Conservation (phyloP, 2,797 vertebrate genomes). For the Anabacerthia variegaticeps region DNA sequence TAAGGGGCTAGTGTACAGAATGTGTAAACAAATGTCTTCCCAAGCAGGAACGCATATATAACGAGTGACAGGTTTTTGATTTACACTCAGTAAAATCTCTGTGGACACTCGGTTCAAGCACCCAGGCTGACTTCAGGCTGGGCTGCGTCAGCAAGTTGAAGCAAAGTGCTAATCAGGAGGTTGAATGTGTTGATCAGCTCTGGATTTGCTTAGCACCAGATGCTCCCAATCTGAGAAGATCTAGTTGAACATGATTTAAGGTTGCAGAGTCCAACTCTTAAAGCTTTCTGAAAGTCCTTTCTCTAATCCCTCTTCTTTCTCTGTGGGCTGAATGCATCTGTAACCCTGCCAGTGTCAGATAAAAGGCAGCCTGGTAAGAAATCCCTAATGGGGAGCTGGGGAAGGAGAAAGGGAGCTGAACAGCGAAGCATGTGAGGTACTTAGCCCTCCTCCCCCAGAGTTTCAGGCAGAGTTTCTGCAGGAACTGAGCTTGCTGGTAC, state of each 20-base stretch:
- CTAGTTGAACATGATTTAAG: slow-evolving; percentile 62
- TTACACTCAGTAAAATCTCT: slow-evolving; percentile 18
- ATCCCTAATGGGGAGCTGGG: slow-evolving; percentile 43
- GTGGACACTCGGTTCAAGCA: slow-evolving; percentile 8
- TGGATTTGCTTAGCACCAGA: slow-evolving; percentile 63
- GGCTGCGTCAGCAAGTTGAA: slow-evolving; percentile 62
- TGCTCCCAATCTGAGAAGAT: slow-evolving; percentile 66
- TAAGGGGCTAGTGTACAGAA: slow-evolving; percentile 41
- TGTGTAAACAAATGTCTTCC: slow-evolving; percentile 60
- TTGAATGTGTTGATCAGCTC: slow-evolving; percentile 61
- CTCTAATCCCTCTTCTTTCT: slow-evolving; percentile 67
- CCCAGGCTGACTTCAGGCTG: slow-evolving; percentile 50
- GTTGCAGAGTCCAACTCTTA: slow-evolving; percentile 54
- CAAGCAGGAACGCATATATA: slow-evolving; percentile 40
- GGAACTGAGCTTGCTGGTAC: slow-evolving; percentile 59
- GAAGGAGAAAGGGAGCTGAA: slow-evolving; percentile 51
- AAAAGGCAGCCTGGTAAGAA: slow-evolving; percentile 72
- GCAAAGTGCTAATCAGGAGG: slow-evolving; percentile 61
- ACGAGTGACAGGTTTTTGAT: slow-evolving; percentile 54
- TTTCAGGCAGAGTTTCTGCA: slow-evolving; percentile 65
- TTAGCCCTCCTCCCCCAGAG: slow-evolving; percentile 46
- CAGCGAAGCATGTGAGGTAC: slow-evolving; percentile 39
- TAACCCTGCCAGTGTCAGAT: slow-evolving; percentile 71
- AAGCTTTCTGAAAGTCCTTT: slow-evolving; percentile 64
- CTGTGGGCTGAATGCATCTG: slow-evolving; percentile 67